These are phyloP conservation scores for Lamellibrachia columna DNA, from an alignment of 2,888 invertebrate species.

Conservation along the genomic window DNA sequence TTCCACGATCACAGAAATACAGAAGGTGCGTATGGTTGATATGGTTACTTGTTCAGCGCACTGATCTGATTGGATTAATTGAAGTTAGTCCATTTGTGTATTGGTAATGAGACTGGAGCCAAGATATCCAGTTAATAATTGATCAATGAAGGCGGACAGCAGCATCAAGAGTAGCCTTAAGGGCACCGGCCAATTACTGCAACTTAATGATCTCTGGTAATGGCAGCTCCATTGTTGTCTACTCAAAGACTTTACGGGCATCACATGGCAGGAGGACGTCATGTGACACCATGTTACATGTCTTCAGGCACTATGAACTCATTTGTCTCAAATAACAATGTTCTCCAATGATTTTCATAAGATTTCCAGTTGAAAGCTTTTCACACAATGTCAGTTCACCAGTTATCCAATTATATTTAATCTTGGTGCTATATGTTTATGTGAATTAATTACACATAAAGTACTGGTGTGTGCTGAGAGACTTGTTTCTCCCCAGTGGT, in stretches of 20 bases:
- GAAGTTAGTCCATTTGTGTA: neutral
- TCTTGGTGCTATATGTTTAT: neutral
- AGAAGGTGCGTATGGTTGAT: neutral
- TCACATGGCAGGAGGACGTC: neutral
- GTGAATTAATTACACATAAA: neutral
- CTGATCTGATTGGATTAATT: neutral
- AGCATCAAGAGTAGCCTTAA: neutral
- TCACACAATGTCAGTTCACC: neutral
- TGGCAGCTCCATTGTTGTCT: neutral
- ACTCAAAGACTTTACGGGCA: neutral
- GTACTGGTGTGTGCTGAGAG: neutral
- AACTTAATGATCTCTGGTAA: neutral
- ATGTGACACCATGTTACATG: neutral
- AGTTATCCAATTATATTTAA: neutral
- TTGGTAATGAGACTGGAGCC: neutral
- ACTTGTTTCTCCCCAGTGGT: neutral
- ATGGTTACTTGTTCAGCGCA: neutral
- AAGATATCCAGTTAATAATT: constrained; percentile 1
- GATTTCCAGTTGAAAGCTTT: neutral
- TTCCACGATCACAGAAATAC: neutral
- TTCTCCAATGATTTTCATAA: neutral
- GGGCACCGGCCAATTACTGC: neutral
- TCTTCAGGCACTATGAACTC: neutral
- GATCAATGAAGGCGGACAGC: neutral
- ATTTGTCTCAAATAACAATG: neutral